Evolutionary conservation across 2,797 vertebrate genomes (phyloP), one percentile per base, ranked within the genome.

Genomic region (Chaunax sp.): DNA sequence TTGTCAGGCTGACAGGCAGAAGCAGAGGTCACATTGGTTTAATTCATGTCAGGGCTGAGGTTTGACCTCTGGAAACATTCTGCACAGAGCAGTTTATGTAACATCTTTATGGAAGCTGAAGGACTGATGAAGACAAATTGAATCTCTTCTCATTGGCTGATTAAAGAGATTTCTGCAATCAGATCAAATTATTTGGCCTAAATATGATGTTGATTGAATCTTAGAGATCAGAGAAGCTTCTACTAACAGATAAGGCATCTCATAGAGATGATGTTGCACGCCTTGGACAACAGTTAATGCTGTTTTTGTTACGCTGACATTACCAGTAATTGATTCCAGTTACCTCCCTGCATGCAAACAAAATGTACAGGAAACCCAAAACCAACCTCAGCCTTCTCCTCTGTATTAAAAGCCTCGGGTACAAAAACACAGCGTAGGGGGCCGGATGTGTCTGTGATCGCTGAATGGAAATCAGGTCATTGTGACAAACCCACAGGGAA

Each of bases 401-500:
- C 26, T 37, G 10, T 54, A 60, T 78, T 72, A 68, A 56, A 38
- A 68, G 44, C 43, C 49, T 43, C 25, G 58, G 38, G 49, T 28
- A 35, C 52, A 69, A 30, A 30, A 30, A n/a, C n/a, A n/a, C n/a
- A n/a, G n/a, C n/a, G n/a, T n/a, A n/a, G n/a, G n/a, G n/a, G n/a
- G n/a, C n/a, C n/a, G 71, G 40, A 69, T 5, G 25, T 54, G 33
- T 72, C 68, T 60, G 41, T 64, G 47, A 78, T 59, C 51, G n/a
- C 11, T 73, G 53, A 65, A 70, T 35, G 37, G 62, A 87, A 87
- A 84, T 26, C 69, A 60, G 77, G 73, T 78, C 72, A 74, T 26
- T 43, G 22, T 51, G 54, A 57, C 52, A 13, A 52, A 22, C 59
- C 62, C 50, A 38, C 23, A n/a, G 61, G 67, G 30, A 60, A 33